Percentiles rank a stretch among this genome's conserved stretches.
Evolutionary conservation across 2,888 invertebrate genomes (phyloP).

Genomic region (Aphodius granarius): DNA sequence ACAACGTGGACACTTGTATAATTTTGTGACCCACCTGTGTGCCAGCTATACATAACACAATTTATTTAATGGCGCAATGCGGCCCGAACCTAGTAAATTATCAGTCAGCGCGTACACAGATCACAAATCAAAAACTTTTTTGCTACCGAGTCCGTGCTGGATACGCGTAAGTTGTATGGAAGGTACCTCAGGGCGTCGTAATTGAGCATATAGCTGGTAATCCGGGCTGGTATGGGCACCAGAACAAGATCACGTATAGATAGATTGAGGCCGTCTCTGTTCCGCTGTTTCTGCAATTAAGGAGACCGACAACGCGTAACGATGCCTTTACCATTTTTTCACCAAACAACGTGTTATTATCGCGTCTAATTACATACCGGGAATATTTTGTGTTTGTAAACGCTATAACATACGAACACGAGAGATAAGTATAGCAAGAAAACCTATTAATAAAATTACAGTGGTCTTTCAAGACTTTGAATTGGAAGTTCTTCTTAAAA

Average conservation of each 20-base stretch:
- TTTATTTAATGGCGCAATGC: not conserved
- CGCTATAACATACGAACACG: not conserved
- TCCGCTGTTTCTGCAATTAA: not conserved
- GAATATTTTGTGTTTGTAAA: conserved; percentile 15
- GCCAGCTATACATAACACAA: no score
- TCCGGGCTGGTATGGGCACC: not conserved
- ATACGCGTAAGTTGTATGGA: conserved; percentile 7
- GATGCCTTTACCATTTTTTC: conserved; percentile 8
- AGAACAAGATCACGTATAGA: not conserved
- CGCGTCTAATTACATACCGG: conserved; percentile 12
- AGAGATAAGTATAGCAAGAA: not conserved
- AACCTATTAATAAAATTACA: not conserved
- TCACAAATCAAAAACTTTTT: conserved; percentile 26
- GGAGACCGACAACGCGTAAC: not conserved
- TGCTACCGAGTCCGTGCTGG: conserved; percentile 18
- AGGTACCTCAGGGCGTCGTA: conserved; percentile 12
- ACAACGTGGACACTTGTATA: not conserved
- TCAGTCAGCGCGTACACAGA: conserved; percentile 7
- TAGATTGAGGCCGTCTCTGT: not conserved
- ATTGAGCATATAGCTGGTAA: not conserved
- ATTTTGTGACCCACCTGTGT: not conserved
- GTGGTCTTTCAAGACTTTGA: not conserved
- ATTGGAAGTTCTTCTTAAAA: no score
- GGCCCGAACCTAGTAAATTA: not conserved
- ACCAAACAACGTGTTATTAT: conserved; percentile 11